Evolutionary conservation across 2,888 invertebrate genomes (phyloP).

Genomic region (Fragum whitleyi): DNA sequence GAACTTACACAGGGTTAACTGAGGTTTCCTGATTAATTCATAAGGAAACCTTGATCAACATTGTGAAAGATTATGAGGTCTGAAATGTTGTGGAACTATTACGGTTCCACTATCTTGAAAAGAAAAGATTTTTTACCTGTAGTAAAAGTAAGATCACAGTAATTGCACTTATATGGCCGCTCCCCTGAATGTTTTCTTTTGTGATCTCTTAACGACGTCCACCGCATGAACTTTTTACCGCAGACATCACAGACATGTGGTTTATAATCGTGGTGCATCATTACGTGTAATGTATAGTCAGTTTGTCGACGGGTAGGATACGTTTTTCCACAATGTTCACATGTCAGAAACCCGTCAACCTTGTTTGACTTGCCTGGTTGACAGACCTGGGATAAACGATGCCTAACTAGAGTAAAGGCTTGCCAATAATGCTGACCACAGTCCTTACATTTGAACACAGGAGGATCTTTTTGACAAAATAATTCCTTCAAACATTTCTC

Average conservation of each 20-base stretch:
- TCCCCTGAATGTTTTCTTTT: slow-evolving; percentile 40
- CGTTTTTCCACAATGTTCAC: slow-evolving; percentile 18
- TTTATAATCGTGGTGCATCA: slow-evolving; percentile 11
- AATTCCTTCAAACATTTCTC: background rate
- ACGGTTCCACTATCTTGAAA: no score
- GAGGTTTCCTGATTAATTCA: no score
- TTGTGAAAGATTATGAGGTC: no score
- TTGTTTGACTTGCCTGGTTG: background rate
- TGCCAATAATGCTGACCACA: background rate
- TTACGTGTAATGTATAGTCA: slow-evolving; percentile 15
- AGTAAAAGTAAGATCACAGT: slow-evolving; percentile 7
- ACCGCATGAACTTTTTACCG: slow-evolving; percentile 20
- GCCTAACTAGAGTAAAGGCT: slow-evolving; percentile 6
- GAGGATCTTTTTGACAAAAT: background rate
- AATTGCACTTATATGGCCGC: slow-evolving; percentile 33
- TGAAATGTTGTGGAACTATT: no score
- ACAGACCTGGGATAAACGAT: slow-evolving; percentile 13
- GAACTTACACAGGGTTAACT: no score
- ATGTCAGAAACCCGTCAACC: background rate
- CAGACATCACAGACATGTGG: slow-evolving; percentile 31
- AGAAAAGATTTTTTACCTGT: no score
- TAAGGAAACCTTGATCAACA: no score
- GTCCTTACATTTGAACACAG: slow-evolving; percentile 1
- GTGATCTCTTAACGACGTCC: slow-evolving; percentile 33
- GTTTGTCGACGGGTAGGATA: slow-evolving; percentile 8